Conservation (phyloP, 2,113 vertebrate genomes). For the human region DNA sequence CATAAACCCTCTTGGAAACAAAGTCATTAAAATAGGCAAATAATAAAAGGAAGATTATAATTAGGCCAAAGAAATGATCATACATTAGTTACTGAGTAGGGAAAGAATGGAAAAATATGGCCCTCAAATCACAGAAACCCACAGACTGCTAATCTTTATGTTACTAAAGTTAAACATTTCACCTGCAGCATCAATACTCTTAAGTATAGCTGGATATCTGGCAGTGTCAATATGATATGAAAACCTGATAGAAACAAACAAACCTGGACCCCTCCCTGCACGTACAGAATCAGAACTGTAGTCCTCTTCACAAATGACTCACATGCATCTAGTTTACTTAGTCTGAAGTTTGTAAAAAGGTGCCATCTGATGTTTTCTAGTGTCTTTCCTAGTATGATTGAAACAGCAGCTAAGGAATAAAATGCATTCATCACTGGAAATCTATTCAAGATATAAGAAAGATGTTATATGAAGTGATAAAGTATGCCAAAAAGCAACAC, state of each 20-base stretch:
- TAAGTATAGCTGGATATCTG: background rate
- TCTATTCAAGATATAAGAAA: background rate
- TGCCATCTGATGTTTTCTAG: no score
- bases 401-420: background rate
- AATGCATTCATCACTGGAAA: no score
- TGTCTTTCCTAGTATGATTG: rapidly evolving
- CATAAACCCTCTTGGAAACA: background rate
- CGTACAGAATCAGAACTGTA: background rate
- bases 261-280: no score
- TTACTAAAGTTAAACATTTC: background rate
- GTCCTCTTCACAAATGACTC: rapidly evolving
- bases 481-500: background rate
- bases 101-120: background rate
- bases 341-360: background rate
- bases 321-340: rapidly evolving
- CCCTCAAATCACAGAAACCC: background rate
- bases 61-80: background rate
- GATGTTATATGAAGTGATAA: no score
- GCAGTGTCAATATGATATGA: rapidly evolving
- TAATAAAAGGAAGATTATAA: background rate
- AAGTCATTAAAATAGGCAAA: background rate
- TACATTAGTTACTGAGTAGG: background rate
- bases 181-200: background rate
- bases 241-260: background rate
- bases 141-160: rapidly evolving